Evolutionary conservation across 2,888 invertebrate genomes (phyloP).

Genomic region (Drosophila kambysellisi): DNA sequence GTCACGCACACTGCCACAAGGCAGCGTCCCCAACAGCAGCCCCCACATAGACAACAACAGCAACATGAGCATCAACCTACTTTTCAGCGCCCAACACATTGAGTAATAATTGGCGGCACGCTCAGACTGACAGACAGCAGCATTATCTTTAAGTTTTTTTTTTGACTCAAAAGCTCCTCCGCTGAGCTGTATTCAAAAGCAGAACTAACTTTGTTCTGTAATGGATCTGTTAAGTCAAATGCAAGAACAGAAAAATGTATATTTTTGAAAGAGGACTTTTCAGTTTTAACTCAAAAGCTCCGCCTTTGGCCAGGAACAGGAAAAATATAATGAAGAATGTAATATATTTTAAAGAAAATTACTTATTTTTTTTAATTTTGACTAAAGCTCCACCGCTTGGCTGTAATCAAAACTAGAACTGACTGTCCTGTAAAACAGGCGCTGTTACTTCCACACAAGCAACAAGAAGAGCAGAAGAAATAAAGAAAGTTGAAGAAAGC

Average conservation of each 20-base stretch:
- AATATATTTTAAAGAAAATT: too few relatives aligned
- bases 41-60: conserved; percentile 46
- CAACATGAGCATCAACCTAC: conserved; percentile 63
- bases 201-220: too few relatives aligned
- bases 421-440: not conserved
- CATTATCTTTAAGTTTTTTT: conserved; percentile 1
- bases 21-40: conserved; percentile 37
- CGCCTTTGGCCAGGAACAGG: not conserved
- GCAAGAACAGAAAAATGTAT: not conserved
- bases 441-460: not conserved
- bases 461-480: not conserved
- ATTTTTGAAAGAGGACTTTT: not conserved
- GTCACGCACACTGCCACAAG: conserved; percentile 62
- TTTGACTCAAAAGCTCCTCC: not conserved
- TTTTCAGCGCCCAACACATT: conserved; percentile 69
- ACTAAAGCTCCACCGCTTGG: not conserved
- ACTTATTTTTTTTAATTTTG: not conserved
- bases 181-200: not conserved
- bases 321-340: too few relatives aligned
- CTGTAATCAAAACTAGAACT: not conserved
- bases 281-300: too few relatives aligned
- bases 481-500: not conserved
- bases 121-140: conserved; percentile 15
- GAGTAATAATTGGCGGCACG: conserved; percentile 68
- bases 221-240: not conserved